Evolutionary conservation across 1,140 invertebrate genomes (phyloP).

Genomic region (Magallana ariakensis): DNA sequence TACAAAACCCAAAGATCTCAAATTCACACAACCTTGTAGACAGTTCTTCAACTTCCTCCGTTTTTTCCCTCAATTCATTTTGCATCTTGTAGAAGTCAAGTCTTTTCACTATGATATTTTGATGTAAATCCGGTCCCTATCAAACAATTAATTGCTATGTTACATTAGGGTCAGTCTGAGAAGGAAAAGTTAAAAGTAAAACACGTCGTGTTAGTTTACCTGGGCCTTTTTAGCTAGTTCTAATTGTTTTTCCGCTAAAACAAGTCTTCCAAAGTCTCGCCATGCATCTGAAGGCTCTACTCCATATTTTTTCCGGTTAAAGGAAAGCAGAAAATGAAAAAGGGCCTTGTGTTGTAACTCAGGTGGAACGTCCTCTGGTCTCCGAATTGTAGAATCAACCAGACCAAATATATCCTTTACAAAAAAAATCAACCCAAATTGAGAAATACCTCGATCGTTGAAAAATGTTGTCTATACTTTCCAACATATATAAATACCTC

Average conservation of each 20-base stretch:
- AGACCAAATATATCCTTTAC: background rate
- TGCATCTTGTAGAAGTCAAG: slow-evolving; percentile 3
- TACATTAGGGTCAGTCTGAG: too few relatives aligned
- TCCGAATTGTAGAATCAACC: background rate
- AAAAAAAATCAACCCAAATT: background rate
- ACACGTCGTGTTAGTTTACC: background rate
- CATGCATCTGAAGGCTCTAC: background rate
- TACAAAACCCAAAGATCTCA: too few relatives aligned
- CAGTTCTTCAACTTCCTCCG: slow-evolving; percentile 20
- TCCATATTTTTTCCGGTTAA: background rate
- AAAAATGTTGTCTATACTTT: too few relatives aligned
- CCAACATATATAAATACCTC: too few relatives aligned
- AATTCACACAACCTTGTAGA: slow-evolving; percentile 4
- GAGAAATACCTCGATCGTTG: too few relatives aligned
- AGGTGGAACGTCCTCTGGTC: background rate
- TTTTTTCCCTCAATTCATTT: slow-evolving; percentile 25
- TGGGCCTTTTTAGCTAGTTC: background rate
- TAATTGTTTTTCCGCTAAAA: slow-evolving; percentile 5
- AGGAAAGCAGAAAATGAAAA: background rate
- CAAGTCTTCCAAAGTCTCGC: background rate
- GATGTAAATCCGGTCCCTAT: slow-evolving; percentile 28
- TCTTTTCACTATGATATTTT: background rate
- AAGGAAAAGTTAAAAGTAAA: too few relatives aligned
- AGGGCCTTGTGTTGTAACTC: background rate
- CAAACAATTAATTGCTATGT: background rate